These are phyloP conservation scores for Delia radicum DNA, from an alignment of 1,140 invertebrate species.

Conservation along the genomic window DNA sequence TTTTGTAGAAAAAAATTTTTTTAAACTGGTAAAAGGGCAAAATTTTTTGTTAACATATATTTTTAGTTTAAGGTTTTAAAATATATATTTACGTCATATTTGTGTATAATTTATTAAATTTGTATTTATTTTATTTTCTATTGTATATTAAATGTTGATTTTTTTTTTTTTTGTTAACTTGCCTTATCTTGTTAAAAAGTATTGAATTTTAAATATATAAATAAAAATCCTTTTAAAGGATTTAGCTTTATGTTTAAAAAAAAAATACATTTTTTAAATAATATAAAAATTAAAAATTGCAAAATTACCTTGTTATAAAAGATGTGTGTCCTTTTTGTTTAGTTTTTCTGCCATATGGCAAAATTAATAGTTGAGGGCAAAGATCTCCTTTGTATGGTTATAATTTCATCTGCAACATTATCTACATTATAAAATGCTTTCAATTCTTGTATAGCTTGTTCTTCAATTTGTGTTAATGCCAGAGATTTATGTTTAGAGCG, in stretches of 20 bases:
- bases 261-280: slow-evolving; percentile 21
- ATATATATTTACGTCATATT: no score
- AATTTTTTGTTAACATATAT: not conserved
- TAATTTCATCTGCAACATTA: slow-evolving; percentile 62
- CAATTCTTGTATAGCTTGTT: slow-evolving; percentile 68
- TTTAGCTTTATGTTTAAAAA: not conserved
- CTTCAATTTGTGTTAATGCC: slow-evolving; percentile 67
- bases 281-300: slow-evolving; percentile 25
- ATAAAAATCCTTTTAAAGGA: not conserved
- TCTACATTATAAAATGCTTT: slow-evolving; percentile 62
- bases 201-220: slow-evolving; percentile 6
- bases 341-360: slow-evolving; percentile 46
- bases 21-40: not conserved
- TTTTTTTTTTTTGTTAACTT: slow-evolving; percentile 5
- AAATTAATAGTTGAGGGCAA: slow-evolving; percentile 46
- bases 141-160: not conserved
- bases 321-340: not conserved
- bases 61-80: not conserved
- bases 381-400: slow-evolving; percentile 60
- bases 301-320: slow-evolving; percentile 4
- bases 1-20: not conserved
- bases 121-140: not conserved
- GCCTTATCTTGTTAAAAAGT: not conserved
- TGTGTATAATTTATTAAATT: slow-evolving; percentile 6
- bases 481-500: slow-evolving; percentile 62